Percentiles rank a stretch among this genome's conserved stretches.
phyloP scores from a whole-genome alignment of 1,140 invertebrate species.

The Cyclargus thomasi region DNA sequence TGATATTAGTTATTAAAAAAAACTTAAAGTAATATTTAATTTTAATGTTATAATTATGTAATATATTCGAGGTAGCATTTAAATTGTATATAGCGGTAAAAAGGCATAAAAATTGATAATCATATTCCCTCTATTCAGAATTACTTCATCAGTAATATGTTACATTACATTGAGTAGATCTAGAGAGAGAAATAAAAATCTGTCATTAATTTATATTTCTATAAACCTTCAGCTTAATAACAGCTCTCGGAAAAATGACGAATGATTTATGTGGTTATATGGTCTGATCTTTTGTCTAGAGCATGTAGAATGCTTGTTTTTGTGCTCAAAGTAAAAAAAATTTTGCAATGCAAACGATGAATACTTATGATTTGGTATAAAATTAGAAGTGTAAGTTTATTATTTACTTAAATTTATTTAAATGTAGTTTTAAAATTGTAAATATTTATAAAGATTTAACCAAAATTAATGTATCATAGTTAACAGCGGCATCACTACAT shows the following conservation, averaged over 20 bases:
- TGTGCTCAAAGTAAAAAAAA: background rate
- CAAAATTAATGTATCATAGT: background rate
- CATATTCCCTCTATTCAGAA: background rate
- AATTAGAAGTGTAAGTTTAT: background rate
- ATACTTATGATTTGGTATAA: background rate
- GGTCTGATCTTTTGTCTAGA: no score
- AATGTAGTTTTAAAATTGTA: background rate
- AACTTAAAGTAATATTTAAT: constrained; percentile 57
- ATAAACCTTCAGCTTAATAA: no score
- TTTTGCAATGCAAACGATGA: background rate
- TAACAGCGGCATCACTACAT: constrained; percentile 35
- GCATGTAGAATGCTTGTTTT: background rate
- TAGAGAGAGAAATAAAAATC: no score
- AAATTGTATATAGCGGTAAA: constrained; percentile 13
- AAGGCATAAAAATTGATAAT: background rate
- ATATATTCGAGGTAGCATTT: constrained; percentile 18
- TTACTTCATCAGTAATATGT: no score
- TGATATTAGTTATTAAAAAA: constrained; percentile 65
- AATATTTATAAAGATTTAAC: background rate
- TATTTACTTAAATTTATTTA: background rate
- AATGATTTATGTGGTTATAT: no score
- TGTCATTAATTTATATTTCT: no score
- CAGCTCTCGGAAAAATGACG: no score
- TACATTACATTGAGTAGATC: no score
- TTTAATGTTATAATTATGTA: constrained; percentile 12